Evolutionary conservation across 2,888 invertebrate species (phyloP), one percentile per base, ranked within the genome.

Genomic region (Andrena bicolor): DNA sequence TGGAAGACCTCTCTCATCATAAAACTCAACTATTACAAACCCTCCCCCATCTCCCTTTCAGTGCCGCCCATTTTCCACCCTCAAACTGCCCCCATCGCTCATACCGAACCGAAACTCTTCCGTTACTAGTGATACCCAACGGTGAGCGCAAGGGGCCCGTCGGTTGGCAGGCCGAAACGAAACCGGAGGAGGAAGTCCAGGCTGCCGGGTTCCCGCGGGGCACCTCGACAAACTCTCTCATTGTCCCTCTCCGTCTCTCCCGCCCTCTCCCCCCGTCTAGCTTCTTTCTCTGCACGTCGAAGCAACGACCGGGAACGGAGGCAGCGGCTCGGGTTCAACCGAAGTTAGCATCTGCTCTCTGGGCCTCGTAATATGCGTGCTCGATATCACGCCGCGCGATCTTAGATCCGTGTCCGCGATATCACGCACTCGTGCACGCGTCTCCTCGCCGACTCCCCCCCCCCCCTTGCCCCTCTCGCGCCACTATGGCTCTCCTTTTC

Each of bases 401-500:
- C 92, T 91, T 49, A 92, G 92, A 93, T 93, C 91, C 91, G 91
- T 92, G 89, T 88, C 86, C 83, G 83, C 85, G 92, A 92, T 92
- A 91, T 92, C 92, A 90, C 92, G 92, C 92, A 92, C 92, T 92
- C 91, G 90, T 92, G 92, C 92, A 93, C 92, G 93, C 93, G 92
- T 92, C 87, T 84, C 85, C 85, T 85, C 86, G 65, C 85, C 82
- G 82, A 63, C 78, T 72, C 80, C 64, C 76, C 48, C 66, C 61
- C 56, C 63, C 63, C 48, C 61, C 71, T 61, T 56, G 23, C 32
- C 32, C 16, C 41, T 49, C 8, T 28, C 16, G 4, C 35, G 28
- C 48, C 63, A 30, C 71, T 69, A 20, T 41, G 41, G 69, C 70
- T 35, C 35, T 74, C 51, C 58, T 53, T 71, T 53, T 58, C 77